Base-by-base conservation (phyloP, 2,888 invertebrate species). In the Drosophila multiciliata region DNA sequence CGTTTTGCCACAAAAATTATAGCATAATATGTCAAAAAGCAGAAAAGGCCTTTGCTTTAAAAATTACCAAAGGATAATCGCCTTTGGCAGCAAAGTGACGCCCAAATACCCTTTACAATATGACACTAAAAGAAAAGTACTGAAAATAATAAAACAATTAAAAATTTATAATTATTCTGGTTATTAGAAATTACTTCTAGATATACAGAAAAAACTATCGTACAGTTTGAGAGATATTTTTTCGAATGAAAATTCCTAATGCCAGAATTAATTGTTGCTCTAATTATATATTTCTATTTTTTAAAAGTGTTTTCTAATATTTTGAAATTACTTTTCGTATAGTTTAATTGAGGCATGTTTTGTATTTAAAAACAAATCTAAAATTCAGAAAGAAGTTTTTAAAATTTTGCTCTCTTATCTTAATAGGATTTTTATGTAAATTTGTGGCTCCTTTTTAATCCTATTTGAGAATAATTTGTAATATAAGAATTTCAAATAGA, bases 1-100 rank as follows among this genome's bases (percentile, higher is more conserved):
- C 87, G 89, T 80, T 80, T 89, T 88, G 90, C 78, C 86, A 79
- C 86, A 78, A 78, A 77, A 89, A 87, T 85, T 87, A 81, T 87
- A 81, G 73, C 75, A 86, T 87, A 89, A 87, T 87, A 87, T 85
- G 88, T 87, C 85, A 85, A 80, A 85, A 79, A 65, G 79, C 82
- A 81, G 65, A 68, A 65, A 62, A 72, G 78, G 61, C 58, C 66
- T 64, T 54, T 64, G 70, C 72, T 79, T 86, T 78, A 83, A 88
- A 86, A 76, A 82, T 71, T 61, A 73, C 73, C 48, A 66, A 71
- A 49, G n/a, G 40, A 17, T 32, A 40, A 29, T 6, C 0, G 12
- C 26, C 0, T 23, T 4, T 1, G 15, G 4, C 15, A 23, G 0
- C 1, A 40, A 20, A 55, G 23, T 58, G 52, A 36, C 60, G 33